Base-by-base conservation (phyloP, 2,888 invertebrate species). In the Itoplectis maculator region DNA sequence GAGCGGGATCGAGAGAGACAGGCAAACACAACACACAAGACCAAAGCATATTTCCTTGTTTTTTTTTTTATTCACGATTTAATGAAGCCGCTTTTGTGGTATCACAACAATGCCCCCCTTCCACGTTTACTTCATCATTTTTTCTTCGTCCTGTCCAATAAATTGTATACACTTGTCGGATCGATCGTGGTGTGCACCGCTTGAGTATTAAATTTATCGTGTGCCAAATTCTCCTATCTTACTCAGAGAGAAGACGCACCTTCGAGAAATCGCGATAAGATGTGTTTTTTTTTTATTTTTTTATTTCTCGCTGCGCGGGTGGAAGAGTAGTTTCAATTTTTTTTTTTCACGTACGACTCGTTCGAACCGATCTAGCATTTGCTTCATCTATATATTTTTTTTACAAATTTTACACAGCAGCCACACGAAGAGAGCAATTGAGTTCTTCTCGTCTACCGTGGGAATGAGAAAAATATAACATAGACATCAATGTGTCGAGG, bases 21-120 rank as follows among this genome's bases (percentile, higher is more conserved):
- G 37, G 40, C 40, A 45, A 45, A 51, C 42, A 78, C 42, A 45
- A 51, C 42, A 78, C 42, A 78, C 13, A 61, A 23, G 56, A 81
- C 88, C 86, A 87, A 88, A 86, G 87, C 85, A 88, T 87, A 23
- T 69, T 61, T 65, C 63, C 56, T 51, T 51, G 51, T 35, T 54
- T 69, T 69, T 49, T 42, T 47, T 86, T 86, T 88, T 90, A 88
- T 89, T 90, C 89, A 88, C 88, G 87, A 88, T 91, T 90, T 87
- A 89, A 90, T 91, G 88, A 91, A 91, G 91, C 91, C 91, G 91
- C 90, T 88, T 90, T 89, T 90, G 90, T 90, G 91, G 89, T 91
- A 91, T 91, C 91, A 91, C 91, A 92, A 91, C 90, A 91, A 91
- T 91, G 91, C 90, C 89, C 90, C n/a, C 89, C 89, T 88, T 88